These are phyloP conservation scores for Polydrusus pterygomalis DNA, from an alignment of 2,888 invertebrate species.

Conservation along the genomic window DNA sequence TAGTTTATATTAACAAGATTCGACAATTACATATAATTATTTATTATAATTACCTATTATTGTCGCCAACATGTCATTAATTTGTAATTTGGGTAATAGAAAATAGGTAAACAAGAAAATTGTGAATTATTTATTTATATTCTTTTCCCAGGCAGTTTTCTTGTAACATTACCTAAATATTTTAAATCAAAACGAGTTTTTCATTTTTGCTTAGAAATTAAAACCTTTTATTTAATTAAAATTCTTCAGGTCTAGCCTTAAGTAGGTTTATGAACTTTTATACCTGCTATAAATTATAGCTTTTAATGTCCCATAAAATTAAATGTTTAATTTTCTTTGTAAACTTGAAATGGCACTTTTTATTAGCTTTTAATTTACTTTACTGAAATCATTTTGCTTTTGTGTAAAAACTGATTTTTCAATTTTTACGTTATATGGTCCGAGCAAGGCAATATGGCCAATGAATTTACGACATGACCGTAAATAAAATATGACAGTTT, in stretches of 20 bases:
- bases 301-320: not conserved
- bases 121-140: no score
- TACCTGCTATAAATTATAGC: no score
- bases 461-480: not conserved
- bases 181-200: no score
- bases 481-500: not conserved
- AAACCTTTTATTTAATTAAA: no score
- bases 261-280: no score
- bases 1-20: not conserved
- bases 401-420: not conserved
- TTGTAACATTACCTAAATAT: no score
- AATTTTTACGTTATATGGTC: not conserved
- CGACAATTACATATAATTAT: constrained; percentile 6
- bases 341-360: not conserved
- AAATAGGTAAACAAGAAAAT: no score
- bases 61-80: not conserved
- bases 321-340: not conserved
- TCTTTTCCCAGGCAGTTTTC: no score
- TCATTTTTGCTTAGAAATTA: no score
- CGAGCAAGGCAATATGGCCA: not conserved
- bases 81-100: not conserved
- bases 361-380: not conserved
- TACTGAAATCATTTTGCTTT: not conserved
- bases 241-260: no score
- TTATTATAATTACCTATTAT: not conserved